A percentile compares a stretch with the other conserved stretches of the same genome.
Conservation (phyloP, 2,888 invertebrate species). For the Cosmia trapezina region DNA sequence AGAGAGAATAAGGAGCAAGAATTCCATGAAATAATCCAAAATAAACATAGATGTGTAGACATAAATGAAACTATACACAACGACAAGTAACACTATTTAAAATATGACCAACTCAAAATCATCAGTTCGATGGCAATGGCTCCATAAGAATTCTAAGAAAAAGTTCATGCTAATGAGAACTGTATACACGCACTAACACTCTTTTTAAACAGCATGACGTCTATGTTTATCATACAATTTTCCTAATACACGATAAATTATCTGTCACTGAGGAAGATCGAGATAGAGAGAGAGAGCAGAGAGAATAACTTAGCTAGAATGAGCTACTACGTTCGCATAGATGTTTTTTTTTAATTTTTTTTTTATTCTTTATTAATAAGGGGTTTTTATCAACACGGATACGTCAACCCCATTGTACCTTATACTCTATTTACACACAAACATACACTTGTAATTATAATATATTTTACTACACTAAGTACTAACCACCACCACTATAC, state of each 20-base stretch:
- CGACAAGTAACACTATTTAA: background rate
- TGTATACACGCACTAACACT: conserved; percentile 38
- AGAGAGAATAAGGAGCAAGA: background rate
- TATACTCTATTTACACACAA: too few species aligned
- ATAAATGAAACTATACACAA: background rate
- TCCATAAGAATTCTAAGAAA: conserved; percentile 48
- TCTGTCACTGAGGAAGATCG: too few species aligned
- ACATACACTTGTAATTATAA: too few species aligned
- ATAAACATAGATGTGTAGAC: background rate
- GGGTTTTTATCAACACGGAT: too few species aligned
- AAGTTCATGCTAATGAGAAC: conserved; percentile 40
- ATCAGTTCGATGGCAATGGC: conserved; percentile 26
- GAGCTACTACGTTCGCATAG: background rate
- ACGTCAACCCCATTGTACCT: too few species aligned
- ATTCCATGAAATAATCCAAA: background rate
- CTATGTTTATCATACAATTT: conserved; percentile 30
- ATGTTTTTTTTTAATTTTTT: too few species aligned
- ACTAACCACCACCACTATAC: too few species aligned
- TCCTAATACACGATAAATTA: background rate
- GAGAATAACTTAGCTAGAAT: background rate
- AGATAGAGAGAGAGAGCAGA: background rate
- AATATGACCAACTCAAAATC: conserved; percentile 1
- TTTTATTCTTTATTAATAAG: too few species aligned
- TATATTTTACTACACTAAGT: too few species aligned
- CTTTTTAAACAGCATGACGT: conserved; percentile 25